Conservation (phyloP, 2,797 vertebrate species). For the Rhabdophis nuchalis region DNA sequence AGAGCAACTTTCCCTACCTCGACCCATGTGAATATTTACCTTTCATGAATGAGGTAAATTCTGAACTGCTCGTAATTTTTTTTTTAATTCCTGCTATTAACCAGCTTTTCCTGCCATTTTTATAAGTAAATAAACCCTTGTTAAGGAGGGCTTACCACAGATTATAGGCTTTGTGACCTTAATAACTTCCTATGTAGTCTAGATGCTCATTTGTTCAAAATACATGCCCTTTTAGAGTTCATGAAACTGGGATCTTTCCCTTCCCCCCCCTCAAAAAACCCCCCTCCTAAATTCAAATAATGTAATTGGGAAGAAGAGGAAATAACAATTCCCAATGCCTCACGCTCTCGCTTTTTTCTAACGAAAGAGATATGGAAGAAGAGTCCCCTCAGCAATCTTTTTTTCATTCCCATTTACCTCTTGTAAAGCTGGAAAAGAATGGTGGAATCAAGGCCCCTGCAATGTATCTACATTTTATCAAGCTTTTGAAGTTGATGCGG, state of each 20-base stretch:
- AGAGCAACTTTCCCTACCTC: not conserved
- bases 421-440: not conserved
- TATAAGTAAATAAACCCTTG: not conserved
- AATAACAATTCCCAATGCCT: not conserved
- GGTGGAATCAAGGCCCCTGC: not conserved
- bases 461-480: not conserved
- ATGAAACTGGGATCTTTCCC: not conserved
- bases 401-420: not conserved
- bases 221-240: not conserved
- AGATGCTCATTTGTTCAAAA: not conserved
- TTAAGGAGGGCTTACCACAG: not conserved
- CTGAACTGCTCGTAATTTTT: not conserved
- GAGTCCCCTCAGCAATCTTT: not conserved
- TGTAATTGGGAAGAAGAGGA: not conserved
- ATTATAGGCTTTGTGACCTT: not conserved
- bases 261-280: rapidly evolving
- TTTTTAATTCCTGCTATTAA: not conserved
- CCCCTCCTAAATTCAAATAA: not conserved
- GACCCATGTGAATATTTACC: not conserved
- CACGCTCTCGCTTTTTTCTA: not conserved
- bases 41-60: not conserved
- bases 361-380: not conserved
- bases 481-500: not conserved
- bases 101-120: not conserved
- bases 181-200: not conserved